phyloP scores from a whole-genome alignment of 2,888 invertebrate genomes.

The Luperina nickerlii region DNA sequence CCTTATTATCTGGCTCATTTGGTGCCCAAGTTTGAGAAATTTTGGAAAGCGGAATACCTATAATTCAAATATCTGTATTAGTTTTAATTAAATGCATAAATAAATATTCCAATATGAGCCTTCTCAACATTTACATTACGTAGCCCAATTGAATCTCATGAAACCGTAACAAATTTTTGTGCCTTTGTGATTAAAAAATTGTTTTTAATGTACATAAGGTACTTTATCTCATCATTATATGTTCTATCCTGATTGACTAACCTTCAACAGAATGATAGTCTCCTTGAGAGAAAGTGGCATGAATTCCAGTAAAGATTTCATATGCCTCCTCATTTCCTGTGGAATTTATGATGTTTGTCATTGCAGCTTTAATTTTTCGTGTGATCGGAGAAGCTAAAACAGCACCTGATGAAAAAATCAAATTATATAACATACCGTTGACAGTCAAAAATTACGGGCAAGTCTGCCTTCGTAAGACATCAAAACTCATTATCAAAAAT shows the following conservation, averaged over 20 bases:
- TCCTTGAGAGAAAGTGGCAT: constrained; percentile 53
- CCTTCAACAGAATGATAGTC: constrained; percentile 48
- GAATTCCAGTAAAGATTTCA: constrained; percentile 58
- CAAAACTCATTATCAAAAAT: not conserved
- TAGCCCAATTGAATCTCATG: not conserved
- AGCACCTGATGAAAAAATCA: constrained; percentile 44
- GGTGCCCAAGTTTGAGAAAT: constrained; percentile 53
- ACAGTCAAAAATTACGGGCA: not conserved
- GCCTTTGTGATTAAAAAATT: not conserved
- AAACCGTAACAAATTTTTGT: not conserved
- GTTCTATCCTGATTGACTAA: not conserved
- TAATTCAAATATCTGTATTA: not conserved
- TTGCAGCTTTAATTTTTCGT: not conserved
- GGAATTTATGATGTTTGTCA: constrained; percentile 9
- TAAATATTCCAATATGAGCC: not conserved
- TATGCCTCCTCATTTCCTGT: not conserved
- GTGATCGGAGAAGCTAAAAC: constrained; percentile 54
- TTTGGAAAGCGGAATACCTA: constrained; percentile 59
- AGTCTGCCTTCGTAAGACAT: not conserved
- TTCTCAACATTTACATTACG: not conserved
- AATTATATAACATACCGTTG: not conserved
- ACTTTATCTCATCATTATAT: not conserved
- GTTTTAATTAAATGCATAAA: not conserved
- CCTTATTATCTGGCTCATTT: constrained; percentile 60
- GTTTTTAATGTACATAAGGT: not conserved